These are phyloP conservation scores for Nemoura dubitans DNA, from an alignment of 2,888 invertebrate genomes.

Conservation along the genomic window DNA sequence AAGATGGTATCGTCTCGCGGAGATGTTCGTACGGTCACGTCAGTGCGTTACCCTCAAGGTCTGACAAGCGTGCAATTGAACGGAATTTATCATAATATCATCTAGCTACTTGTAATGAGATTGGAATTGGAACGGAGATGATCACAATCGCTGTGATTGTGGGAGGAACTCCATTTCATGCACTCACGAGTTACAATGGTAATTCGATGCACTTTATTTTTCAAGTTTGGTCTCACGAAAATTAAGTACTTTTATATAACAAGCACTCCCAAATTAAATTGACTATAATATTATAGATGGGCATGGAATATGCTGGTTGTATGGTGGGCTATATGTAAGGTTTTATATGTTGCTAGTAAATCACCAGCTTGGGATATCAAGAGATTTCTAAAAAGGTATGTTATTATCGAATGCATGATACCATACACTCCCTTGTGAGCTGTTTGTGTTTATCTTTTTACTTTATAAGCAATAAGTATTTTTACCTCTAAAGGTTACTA, in stretches of 20 bases:
- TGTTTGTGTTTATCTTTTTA: neutral
- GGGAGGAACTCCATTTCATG: neutral
- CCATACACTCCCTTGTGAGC: too few relatives aligned
- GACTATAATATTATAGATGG: too few relatives aligned
- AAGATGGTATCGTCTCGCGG: neutral
- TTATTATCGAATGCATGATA: too few relatives aligned
- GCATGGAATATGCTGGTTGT: too few relatives aligned
- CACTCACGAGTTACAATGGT: neutral
- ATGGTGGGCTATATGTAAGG: too few relatives aligned
- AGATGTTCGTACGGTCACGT: neutral
- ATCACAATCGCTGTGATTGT: neutral
- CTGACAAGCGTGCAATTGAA: neutral
- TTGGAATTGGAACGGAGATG: neutral
- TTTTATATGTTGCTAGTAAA: too few relatives aligned
- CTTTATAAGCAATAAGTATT: neutral
- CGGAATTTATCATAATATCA: neutral
- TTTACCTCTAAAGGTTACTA: neutral
- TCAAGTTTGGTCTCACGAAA: too few relatives aligned
- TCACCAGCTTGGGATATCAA: too few relatives aligned
- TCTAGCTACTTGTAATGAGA: neutral
- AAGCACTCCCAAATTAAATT: too few relatives aligned
- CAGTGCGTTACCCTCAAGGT: neutral
- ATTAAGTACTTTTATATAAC: too few relatives aligned
- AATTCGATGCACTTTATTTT: neutral
- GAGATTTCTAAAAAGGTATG: too few relatives aligned